Evolutionary conservation across 2,797 vertebrate species (phyloP).

Genomic region (Spizella passerina): DNA sequence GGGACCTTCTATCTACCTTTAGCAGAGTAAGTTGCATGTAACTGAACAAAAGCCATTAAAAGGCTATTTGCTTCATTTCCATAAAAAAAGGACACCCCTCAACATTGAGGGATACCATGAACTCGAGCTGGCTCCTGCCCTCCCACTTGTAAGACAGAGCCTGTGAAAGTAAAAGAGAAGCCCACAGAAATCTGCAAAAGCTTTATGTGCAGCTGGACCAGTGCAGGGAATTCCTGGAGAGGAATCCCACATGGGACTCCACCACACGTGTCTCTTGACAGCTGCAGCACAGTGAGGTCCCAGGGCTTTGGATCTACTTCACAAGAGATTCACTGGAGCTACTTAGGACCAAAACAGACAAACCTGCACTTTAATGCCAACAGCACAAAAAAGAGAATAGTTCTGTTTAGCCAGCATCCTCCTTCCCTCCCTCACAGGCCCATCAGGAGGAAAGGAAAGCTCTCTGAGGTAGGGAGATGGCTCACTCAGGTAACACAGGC

Average conservation of each 20-base stretch:
- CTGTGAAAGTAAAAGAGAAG: not conserved
- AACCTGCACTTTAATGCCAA: not conserved
- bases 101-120: not conserved
- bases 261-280: not conserved
- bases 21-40: not conserved
- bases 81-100: not conserved
- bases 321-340: not conserved
- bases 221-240: not conserved
- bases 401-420: not conserved
- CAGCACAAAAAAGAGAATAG: not conserved
- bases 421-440: not conserved
- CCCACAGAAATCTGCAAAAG: not conserved
- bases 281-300: not conserved
- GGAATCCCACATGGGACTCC: not conserved
- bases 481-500: not conserved
- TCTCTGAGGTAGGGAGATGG: not conserved
- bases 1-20: not conserved
- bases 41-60: not conserved
- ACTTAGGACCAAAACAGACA: not conserved
- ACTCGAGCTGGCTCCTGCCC: not conserved
- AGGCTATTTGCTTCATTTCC: not conserved
- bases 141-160: not conserved
- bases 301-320: not conserved
- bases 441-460: not conserved
- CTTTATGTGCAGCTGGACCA: not conserved